Evolutionary conservation across 1,140 invertebrate species (phyloP), one percentile per base, ranked within the genome.

Genomic region (Scaptodrosophila lebanonensis): DNA sequence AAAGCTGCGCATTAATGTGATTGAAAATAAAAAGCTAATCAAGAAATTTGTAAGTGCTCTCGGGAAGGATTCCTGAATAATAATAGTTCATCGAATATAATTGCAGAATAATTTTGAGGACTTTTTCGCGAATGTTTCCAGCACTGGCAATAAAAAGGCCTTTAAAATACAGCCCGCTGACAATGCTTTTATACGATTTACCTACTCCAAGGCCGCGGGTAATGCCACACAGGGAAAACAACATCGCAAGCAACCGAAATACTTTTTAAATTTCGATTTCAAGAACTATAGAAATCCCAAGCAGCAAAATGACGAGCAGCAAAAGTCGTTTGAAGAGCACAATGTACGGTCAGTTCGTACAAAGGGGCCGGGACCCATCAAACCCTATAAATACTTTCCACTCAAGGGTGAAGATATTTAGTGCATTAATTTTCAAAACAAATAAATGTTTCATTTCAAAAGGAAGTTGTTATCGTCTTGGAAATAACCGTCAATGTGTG

Each of bases 201-300:
- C 5, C 1, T 61, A 43, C 5, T n/a, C 27, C 5, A 30, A 33
- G 5, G 5, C n/a, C 11, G 27, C 13, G 0, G 25, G 2, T 11
- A 15, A 33, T n/a, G 11, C n/a, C 0, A 25, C 3, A 3, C 0
- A 1, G 0, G 3, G 27, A 25, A 9, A 32, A 12, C 6, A 16
- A 6, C 1, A 6, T 32, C 1, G 0, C 2, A 25, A 42, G 2
- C 1, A 18, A 1, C 22, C 40, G 0, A 2, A 42, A 18, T 67
- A 67, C 9, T 53, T 42, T 2, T 0, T 76, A 0, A 77, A 67
- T 17, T 67, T 76, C 36, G 4, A 43, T 0, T 60, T 77, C 29
- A 15, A 59, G 0, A 59, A 64, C 20, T 38, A 54, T 40, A 12
- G n/a, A 13, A 58, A 54, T 20, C 49, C 39, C 0, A 54, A 44